Percentiles rank a stretch among this genome's conserved stretches.
These are phyloP conservation scores for Tetragnatha montana DNA, from an alignment of 2,888 invertebrate species.

Conservation along the genomic window DNA sequence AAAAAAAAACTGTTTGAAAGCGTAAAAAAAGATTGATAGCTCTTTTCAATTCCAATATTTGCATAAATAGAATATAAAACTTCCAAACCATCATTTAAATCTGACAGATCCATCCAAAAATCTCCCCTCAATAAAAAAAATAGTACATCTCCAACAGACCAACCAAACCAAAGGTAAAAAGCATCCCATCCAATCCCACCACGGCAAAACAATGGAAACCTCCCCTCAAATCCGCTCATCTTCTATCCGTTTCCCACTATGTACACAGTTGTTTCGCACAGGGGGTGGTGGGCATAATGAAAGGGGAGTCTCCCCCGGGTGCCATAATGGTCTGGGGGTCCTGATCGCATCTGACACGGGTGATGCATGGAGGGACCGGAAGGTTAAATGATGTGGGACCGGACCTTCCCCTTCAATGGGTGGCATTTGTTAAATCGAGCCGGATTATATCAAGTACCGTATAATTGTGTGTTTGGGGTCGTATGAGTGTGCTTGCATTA, in stretches of 20 bases:
- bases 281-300: constrained; percentile 46
- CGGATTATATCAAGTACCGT: constrained; percentile 67
- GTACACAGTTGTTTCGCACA: constrained; percentile 20
- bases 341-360: constrained; percentile 39
- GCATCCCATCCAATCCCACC: too few relatives aligned
- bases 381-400: constrained; percentile 69
- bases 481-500: constrained; percentile 14
- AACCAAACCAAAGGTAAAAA: too few relatives aligned
- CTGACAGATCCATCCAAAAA: too few relatives aligned
- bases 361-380: constrained; percentile 65
- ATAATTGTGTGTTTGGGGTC: constrained; percentile 59
- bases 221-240: not conserved
- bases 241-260: constrained; percentile 55
- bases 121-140: too few relatives aligned
- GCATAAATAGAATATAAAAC: too few relatives aligned
- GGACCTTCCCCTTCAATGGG: constrained; percentile 49
- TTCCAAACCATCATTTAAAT: too few relatives aligned
- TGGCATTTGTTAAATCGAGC: constrained; percentile 67
- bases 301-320: constrained; percentile 57
- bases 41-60: too few relatives aligned
- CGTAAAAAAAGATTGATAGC: too few relatives aligned
- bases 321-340: constrained; percentile 42
- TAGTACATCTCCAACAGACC: too few relatives aligned
- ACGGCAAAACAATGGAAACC: not conserved
- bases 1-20: too few relatives aligned